Conservation (phyloP, 1,140 invertebrate species). For the Brachionus manjavacas region DNA sequence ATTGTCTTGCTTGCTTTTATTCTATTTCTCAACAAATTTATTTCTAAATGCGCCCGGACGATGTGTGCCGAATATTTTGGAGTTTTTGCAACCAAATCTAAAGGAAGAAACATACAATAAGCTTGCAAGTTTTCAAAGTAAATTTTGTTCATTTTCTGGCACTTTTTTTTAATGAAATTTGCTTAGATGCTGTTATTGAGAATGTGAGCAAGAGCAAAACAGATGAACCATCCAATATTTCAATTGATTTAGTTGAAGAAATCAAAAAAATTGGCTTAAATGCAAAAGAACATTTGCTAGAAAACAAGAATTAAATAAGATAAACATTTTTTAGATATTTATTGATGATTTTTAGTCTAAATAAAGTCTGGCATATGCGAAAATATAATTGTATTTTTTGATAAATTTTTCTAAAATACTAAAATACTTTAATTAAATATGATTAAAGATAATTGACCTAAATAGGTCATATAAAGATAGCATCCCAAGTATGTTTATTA, state of each 20-base stretch:
- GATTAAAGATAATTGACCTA: neutral
- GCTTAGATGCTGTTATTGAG: conserved; percentile 28
- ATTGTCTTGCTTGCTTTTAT: conserved; percentile 71
- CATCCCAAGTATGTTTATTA: neutral
- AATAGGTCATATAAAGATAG: neutral
- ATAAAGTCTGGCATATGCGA: neutral
- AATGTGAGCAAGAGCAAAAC: conserved; percentile 11
- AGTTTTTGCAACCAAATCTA: neutral
- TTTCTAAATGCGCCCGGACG: conserved; percentile 84
- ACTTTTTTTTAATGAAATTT: neutral
- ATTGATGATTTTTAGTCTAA: neutral
- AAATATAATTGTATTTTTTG: neutral
- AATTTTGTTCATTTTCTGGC: neutral
- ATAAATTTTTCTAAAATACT: neutral
- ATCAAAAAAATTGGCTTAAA: neutral
- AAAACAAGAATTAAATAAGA: conserved; percentile 19
- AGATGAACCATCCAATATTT: neutral
- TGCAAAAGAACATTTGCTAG: neutral
- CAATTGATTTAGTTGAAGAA: neutral
- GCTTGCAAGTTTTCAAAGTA: conserved; percentile 33
- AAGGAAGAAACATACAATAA: conserved; percentile 3
- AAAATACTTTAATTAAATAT: neutral
- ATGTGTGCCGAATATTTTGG: conserved; percentile 75
- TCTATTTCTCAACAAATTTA: conserved; percentile 69
- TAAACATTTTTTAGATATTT: neutral